Evolutionary conservation across 2,888 invertebrate genomes (phyloP).

Genomic region (Volucella inflata): DNA sequence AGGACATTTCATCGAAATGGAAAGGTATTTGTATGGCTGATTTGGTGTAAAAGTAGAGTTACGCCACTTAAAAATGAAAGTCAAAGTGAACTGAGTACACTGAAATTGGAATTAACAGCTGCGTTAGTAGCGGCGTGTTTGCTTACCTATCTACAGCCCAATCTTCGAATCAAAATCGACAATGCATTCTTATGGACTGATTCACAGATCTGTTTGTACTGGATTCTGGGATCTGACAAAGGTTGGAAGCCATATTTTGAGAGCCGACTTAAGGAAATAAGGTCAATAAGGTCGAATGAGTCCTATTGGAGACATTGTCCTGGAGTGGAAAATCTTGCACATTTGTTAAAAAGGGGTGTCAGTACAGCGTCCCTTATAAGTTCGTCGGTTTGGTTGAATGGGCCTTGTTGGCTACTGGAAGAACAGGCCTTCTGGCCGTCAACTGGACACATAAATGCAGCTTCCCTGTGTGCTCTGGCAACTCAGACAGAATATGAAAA

Average conservation of each 20-base stretch:
- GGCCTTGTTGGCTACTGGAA: conserved; percentile 24
- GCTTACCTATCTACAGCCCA: neutral
- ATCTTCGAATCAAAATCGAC: conserved; percentile 7
- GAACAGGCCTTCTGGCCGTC: conserved; percentile 6
- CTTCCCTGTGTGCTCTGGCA: conserved; percentile 1
- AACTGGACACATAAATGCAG: neutral
- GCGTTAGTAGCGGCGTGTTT: conserved; percentile 30
- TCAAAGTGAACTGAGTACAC: conserved; percentile 25
- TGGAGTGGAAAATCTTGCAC: conserved; percentile 26
- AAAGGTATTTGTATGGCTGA: neutral
- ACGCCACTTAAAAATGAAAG: conserved; percentile 11
- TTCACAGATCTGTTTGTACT: conserved; percentile 5
- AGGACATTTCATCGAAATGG: conserved; percentile 13
- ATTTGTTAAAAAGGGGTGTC: conserved; percentile 38
- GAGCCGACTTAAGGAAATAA: conserved; percentile 25
- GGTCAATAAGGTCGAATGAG: conserved; percentile 5
- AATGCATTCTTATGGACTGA: conserved; percentile 19
- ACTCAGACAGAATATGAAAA: conserved; percentile 4
- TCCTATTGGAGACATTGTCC: conserved; percentile 22
- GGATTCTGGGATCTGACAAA: conserved; percentile 15
- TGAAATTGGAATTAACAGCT: conserved; percentile 6
- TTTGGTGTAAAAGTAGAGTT: conserved; percentile 26
- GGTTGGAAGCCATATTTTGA: conserved; percentile 34
- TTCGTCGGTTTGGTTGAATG: conserved; percentile 24
- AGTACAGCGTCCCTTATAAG: conserved; percentile 27